Evolutionary conservation across 2,113 vertebrate genomes (phyloP), one percentile per base, ranked within the genome.

Genomic region (Ammospiza caudacuta): DNA sequence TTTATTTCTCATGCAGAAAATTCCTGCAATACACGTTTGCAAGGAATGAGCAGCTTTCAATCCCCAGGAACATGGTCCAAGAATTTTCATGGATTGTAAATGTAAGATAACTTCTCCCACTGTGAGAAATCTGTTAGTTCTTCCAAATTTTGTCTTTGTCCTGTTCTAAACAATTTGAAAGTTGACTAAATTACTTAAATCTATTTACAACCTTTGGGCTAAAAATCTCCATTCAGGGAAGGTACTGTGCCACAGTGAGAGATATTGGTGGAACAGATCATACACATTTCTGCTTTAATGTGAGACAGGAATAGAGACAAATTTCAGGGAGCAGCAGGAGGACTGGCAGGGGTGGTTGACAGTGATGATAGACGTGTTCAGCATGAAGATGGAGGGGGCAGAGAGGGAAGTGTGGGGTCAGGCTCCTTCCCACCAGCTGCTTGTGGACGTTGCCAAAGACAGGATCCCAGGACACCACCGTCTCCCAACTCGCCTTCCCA

Each of bases 331-430:
- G 16, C 25, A 44, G 33, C 22, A 75, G 54, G 64, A 62, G 25
- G 61, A 35, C 51, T 29, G 28, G 20, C 2, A 46, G n/a, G n/a
- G 14, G 33, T 4, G 7, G 21, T 39, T 4, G 8, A 55, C 69
- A 44, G 72, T 4, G 2, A 23, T 44, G 49, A 23, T 10, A 21
- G 33, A 23, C 0, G 0, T n/a, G 31, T 35, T 68, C 33, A 57
- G 17, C 19, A 52, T 33, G 15, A 44, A 23, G 54, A 19, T 4
- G 9, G 61, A 74, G 39, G 7, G 24, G 39, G 19, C 47, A 64
- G 46, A 70, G 37, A 37, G 44, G 20, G 39, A 35, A 7, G 7
- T 68, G 29, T 33, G 14, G 35, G 14, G 14, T 51, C 35, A 47
- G n/a, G 7, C 51, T 74, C 18, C 51, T 72, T 52, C 21, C 33